phyloP scores from a whole-genome alignment of 2,797 vertebrate species.

The Eulemur albifrons region DNA sequence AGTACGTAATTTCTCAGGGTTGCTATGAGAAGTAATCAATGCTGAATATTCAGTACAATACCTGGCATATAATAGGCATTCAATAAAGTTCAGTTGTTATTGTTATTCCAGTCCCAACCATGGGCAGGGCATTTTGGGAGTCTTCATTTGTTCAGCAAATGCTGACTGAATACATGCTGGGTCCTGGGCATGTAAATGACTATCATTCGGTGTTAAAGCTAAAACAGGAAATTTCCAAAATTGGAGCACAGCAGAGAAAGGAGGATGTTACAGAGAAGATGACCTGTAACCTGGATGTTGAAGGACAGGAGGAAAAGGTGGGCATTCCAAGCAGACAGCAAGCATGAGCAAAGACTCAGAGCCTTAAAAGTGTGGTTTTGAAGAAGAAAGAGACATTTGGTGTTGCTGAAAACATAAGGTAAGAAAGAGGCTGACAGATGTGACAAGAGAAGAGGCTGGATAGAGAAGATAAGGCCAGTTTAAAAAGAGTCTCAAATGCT shows the following conservation, averaged over 20 bases:
- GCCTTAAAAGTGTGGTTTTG: not conserved
- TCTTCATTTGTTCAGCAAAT: constrained; percentile 15
- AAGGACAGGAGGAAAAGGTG: not conserved
- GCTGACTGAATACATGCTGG: not conserved
- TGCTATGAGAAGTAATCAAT: not conserved
- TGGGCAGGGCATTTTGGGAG: not conserved
- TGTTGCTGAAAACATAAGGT: constrained; percentile 16
- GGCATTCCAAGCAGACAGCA: not conserved
- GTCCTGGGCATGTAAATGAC: not conserved
- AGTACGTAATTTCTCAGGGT: not conserved
- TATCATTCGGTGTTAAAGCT: not conserved
- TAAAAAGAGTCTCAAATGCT: not conserved
- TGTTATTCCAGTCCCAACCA: not conserved
- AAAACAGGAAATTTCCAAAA: constrained; percentile 28
- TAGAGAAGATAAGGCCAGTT: not conserved
- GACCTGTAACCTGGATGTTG: not conserved
- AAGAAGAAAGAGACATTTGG: not conserved
- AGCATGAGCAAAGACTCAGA: not conserved
- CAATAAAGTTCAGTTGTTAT: not conserved
- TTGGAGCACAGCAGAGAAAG: not conserved
- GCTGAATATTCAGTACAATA: not conserved
- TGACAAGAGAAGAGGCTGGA: not conserved
- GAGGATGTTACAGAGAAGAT: not conserved
- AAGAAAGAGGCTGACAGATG: not conserved
- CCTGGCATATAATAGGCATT: not conserved